These are phyloP conservation scores for Gobio occitaniae DNA, from an alignment of 2,797 vertebrate species.

Conservation along the genomic window DNA sequence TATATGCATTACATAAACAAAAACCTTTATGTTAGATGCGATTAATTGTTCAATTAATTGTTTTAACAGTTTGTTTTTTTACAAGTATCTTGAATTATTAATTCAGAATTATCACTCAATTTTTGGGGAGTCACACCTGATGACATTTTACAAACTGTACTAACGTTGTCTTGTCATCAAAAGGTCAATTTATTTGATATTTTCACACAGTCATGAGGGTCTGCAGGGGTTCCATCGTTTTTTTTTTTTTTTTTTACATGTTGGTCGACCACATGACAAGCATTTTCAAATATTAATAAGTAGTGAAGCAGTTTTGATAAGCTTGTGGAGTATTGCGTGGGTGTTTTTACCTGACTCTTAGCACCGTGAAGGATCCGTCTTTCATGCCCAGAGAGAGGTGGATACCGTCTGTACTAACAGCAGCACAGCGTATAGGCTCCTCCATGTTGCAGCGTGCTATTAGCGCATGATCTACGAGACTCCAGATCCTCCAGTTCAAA, in stretches of 20 bases:
- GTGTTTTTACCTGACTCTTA: slow-evolving; percentile 89
- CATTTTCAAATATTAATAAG: neutral
- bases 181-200: too few species aligned
- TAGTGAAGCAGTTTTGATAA: neutral
- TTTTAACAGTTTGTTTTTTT: too few species aligned
- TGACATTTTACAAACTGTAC: too few species aligned
- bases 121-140: too few species aligned
- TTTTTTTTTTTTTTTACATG: neutral
- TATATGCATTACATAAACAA: too few species aligned
- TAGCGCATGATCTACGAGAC: slow-evolving; percentile 95
- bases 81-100: too few species aligned
- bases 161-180: too few species aligned
- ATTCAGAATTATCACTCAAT: too few species aligned
- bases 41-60: too few species aligned
- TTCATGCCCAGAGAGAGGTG: slow-evolving; percentile 98
- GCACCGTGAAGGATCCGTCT: slow-evolving; percentile 96
- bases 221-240: neutral
- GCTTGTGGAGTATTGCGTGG: neutral
- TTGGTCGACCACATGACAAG: neutral
- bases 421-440: slow-evolving; percentile 95
- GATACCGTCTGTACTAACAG: slow-evolving; percentile 94
- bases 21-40: too few species aligned
- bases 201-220: neutral
- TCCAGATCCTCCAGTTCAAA: slow-evolving; percentile 90
- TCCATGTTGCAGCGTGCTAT: slow-evolving; percentile 99